Base-by-base conservation (phyloP, 2,113 vertebrate genomes). In the Laticauda laticaudata region DNA sequence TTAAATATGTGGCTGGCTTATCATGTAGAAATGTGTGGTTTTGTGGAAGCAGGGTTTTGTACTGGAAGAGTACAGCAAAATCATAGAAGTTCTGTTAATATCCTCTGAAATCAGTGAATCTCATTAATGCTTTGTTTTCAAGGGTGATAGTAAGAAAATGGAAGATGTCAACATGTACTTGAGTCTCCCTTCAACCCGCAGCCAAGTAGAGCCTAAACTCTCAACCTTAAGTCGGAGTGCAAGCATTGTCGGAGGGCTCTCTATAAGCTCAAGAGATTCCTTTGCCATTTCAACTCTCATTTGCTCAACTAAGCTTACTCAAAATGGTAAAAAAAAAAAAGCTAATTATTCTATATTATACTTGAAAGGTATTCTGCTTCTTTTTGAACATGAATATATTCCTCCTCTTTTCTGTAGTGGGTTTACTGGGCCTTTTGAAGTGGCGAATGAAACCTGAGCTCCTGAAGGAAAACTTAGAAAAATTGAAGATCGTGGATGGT, bases 111-210 rank as follows among this genome's bases (percentile, higher is more conserved):
- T 87, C 61, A 54, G 4, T 90, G 75, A 86, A 29, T 90, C 15
- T 86, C 91, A 97, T 57, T 24, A 3, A 1, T 75, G 53, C 93
- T 2, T 69, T 96, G 0, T 94, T 96, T 96, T 97, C 48, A 95
- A 99, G 99, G 99, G 99, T 34, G 99, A 99, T 97, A 99, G 99
- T 97, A 99, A 99, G 95, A 99, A 99, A 95, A 99, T 99, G 99
- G 99, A 99, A 95, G 99, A 99, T 11, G 98, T 98, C 64, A 97
- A 96, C 88, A 97, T 97, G 89, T 99, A 99, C 95, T 95, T 99
- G 96, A 96, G 97, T 0, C 96, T 99, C 93, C 98, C 98, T 57
- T 98, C 98, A 5, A 98, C 97, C 0, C 99, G 99, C 54, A 95
- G 97, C 20, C 97, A 98, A 0, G 0, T 93, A 0, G 99, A 99